Conservation (phyloP, 2,888 invertebrate species). For the Holacanthella duospinosa region DNA sequence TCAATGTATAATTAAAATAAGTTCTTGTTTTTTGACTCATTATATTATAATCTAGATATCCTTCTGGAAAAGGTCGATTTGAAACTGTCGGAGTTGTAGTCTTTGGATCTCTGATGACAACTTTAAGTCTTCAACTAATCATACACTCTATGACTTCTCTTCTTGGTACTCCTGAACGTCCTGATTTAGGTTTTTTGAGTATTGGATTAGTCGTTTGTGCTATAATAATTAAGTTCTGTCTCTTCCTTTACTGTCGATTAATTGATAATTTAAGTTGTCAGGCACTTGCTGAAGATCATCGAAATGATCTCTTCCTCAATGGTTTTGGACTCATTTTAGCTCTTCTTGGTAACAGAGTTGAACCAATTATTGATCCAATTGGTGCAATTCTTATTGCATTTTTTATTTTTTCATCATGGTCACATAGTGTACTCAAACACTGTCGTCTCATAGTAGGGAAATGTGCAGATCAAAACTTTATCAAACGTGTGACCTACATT, state of each 20-base stretch:
- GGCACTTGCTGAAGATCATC: constrained; percentile 10
- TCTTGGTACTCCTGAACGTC: background rate
- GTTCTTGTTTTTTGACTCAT: too few relatives aligned
- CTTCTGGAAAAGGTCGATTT: constrained; percentile 9
- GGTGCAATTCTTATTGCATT: constrained; percentile 11
- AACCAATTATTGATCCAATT: constrained; percentile 9
- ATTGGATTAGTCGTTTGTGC: constrained; percentile 1
- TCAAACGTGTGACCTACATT: constrained; percentile 11
- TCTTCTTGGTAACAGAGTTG: background rate
- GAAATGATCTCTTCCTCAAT: constrained; percentile 11
- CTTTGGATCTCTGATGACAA: constrained; percentile 12
- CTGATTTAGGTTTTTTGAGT: background rate
- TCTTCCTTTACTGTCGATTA: constrained; percentile 11
- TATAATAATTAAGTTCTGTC: background rate
- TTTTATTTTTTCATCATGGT: constrained; percentile 8
- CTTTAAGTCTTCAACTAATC: constrained; percentile 10
- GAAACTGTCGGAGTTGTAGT: constrained; percentile 12
- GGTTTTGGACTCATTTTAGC: constrained; percentile 6
- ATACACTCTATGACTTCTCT: background rate
- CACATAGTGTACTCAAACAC: constrained; percentile 8
- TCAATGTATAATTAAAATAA: too few relatives aligned
- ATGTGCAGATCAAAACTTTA: constrained; percentile 6
- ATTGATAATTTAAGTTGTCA: background rate
- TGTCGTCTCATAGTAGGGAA: constrained; percentile 10
- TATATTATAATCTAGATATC: too few relatives aligned